Conservation (phyloP, 2,888 invertebrate species). For the Ypsolopha scabrella region DNA sequence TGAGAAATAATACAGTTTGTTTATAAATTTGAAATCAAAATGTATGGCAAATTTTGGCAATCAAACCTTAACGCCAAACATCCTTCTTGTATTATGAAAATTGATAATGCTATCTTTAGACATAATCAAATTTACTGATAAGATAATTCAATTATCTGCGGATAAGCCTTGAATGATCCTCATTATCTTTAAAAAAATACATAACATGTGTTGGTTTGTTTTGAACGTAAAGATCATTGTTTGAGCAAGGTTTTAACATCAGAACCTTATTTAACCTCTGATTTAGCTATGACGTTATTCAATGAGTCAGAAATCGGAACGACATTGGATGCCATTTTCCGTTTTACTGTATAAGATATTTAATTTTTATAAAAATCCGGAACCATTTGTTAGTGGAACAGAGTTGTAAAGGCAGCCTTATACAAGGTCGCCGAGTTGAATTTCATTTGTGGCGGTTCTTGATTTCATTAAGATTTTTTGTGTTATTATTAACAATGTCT, state of each 20-base stretch:
- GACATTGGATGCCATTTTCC: background rate
- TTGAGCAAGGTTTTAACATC: background rate
- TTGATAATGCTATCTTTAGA: background rate
- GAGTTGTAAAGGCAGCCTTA: background rate
- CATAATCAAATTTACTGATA: background rate
- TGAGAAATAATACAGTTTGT: background rate
- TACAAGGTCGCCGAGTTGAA: background rate
- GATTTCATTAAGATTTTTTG: too few relatives aligned
- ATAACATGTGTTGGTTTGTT: background rate
- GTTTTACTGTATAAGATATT: background rate
- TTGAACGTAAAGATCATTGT: background rate
- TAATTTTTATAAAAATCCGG: background rate
- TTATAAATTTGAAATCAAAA: background rate
- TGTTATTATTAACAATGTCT: too few relatives aligned
- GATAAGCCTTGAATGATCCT: background rate
- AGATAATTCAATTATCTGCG: background rate
- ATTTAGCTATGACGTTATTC: constrained; percentile 3
- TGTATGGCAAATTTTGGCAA: background rate
- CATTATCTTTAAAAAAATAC: background rate
- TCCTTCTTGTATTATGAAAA: background rate
- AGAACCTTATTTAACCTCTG: background rate
- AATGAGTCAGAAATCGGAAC: background rate
- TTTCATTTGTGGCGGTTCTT: background rate
- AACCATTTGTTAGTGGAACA: background rate
- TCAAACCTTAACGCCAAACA: background rate